Base-by-base conservation (phyloP, 2,888 invertebrate species). In the Harpalus rubripes region DNA sequence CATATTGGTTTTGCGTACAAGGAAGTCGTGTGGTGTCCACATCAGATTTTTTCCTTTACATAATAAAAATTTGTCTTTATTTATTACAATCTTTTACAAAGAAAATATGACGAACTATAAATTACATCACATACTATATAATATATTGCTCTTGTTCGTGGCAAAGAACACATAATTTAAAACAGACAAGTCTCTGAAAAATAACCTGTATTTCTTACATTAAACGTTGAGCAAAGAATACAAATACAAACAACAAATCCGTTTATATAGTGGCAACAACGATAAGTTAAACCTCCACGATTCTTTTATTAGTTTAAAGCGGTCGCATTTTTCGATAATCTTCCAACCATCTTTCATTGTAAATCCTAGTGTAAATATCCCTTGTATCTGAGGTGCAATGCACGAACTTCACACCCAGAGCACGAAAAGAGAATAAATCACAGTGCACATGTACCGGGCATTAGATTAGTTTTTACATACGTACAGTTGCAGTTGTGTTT, bases 381-480 rank as follows among this genome's bases (percentile, higher is more conserved):
- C 15, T 68, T 68, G 68, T 39, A 39, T 39, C 68, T 26, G n/a
- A 39, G 32, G 32, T 68, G 39, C 68, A 63, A 22, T 26, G 26
- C 63, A 59, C n/a, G 6, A 26, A 63, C 18, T 74, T 74, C 18
- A 44, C 18, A 74, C 22, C 16, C 72, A 15, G 72, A 8, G 10
- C 72, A 74, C 72, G 72, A 44, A 41, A 5, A 8, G 44, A 18
- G 72, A 3, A 74, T 74, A 44, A 44, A 74, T 44, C 72, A 74
- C 44, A 15, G 10, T 44, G 44, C 72, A 74, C 44, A 44, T 74
- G 72, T 68, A 68, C 68, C 10, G 16, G 39, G 18, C 44, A 44
- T 74, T 44, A 74, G 72, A 74, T 74, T 74, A 41, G 18, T 74
- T 74, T 74, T 74, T 74, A 74, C 44, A 74, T 74, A 44, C 15